Conservation (phyloP, 30 jellyfish, hydroid and myxozoan genomes). For the Rhopilema esculentum region DNA sequence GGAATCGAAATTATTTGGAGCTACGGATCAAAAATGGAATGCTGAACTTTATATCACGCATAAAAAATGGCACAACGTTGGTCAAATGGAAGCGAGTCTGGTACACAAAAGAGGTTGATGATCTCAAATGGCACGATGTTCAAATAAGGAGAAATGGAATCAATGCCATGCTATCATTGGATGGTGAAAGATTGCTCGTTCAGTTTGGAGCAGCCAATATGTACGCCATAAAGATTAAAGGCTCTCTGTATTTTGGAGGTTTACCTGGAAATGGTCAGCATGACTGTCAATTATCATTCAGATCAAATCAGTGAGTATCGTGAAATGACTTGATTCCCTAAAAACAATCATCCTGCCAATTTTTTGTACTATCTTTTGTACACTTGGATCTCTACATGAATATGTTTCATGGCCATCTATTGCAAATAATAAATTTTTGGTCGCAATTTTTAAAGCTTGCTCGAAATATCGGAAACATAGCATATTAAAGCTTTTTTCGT, state of each 20-base stretch:
- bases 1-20: constrained; percentile 60
- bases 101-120: constrained; percentile 62
- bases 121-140: constrained; percentile 49
- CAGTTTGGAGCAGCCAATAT: constrained; percentile 47
- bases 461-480: no score
- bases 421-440: no score
- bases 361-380: no score
- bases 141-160: constrained; percentile 48
- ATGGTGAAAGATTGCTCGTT: constrained; percentile 28
- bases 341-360: no score
- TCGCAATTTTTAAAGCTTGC: no score
- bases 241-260: constrained; percentile 57
- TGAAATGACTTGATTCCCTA: no score
- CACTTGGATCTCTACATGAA: no score
- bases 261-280: not conserved
- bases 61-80: constrained; percentile 49
- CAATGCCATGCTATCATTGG: constrained; percentile 14
- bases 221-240: constrained; percentile 32
- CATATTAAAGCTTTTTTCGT: no score
- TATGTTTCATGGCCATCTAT: no score
- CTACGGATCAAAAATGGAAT: constrained; percentile 52
- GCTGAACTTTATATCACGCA: constrained; percentile 58
- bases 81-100: constrained; percentile 59
- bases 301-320: constrained; percentile 36
- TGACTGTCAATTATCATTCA: not conserved